Evolutionary conservation across 1,140 invertebrate species (phyloP).

Genomic region (Gyrodactylus salaris): DNA sequence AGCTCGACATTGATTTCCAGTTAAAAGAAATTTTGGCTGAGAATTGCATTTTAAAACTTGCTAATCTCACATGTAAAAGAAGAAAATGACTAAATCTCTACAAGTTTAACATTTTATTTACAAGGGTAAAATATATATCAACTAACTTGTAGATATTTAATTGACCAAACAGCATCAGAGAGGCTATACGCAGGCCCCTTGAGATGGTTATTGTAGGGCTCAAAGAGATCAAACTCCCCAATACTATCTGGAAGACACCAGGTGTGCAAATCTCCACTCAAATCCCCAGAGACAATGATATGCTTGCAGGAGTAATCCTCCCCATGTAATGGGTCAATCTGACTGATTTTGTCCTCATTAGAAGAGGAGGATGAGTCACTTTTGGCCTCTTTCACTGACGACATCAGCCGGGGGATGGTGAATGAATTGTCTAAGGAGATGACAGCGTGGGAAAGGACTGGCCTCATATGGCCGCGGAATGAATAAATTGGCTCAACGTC

Average conservation of each 20-base stretch:
- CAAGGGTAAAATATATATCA: background rate
- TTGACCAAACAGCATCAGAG: background rate
- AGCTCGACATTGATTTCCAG: too few species aligned
- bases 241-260: background rate
- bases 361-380: background rate
- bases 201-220: background rate
- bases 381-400: background rate
- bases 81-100: background rate
- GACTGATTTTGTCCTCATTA: too few species aligned
- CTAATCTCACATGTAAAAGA: background rate
- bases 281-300: background rate
- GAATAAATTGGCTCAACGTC: constrained; percentile 94
- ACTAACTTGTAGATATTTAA: background rate
- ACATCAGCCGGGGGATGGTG: background rate
- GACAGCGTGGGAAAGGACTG: constrained; percentile 28
- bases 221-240: background rate
- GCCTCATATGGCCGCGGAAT: constrained; percentile 60
- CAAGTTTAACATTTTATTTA: background rate
- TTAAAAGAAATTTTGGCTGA: background rate
- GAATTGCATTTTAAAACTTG: background rate
- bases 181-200: background rate
- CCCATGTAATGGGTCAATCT: too few species aligned
- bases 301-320: background rate
- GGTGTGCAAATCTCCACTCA: background rate
- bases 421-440: background rate